A percentile compares a stretch with the other conserved stretches of the same genome.
Evolutionary conservation across 2,113 vertebrate species (phyloP).

Genomic region (Dicerorhinus sumatrensis): DNA sequence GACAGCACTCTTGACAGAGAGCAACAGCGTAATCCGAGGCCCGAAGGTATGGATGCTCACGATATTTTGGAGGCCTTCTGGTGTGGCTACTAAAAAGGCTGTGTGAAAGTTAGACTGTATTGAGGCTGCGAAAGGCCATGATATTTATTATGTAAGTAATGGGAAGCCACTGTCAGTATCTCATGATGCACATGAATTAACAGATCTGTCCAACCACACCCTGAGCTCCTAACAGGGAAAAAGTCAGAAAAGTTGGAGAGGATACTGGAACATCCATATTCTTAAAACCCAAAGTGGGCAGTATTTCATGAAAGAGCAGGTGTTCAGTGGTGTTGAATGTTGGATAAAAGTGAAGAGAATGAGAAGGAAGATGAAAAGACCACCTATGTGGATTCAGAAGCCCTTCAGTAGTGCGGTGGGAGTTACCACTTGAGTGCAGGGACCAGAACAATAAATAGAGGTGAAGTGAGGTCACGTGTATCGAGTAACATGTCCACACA

Average conservation of each 20-base stretch:
- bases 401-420: background rate
- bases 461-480: background rate
- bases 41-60: background rate
- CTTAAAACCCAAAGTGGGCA: background rate
- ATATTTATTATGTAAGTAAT: background rate
- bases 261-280: background rate
- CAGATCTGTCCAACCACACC: background rate
- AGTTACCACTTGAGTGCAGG: background rate
- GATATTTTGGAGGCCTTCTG: conserved; percentile 24
- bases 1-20: background rate
- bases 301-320: background rate
- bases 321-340: background rate
- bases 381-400: background rate
- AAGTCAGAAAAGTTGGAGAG: background rate
- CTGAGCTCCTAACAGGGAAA: background rate
- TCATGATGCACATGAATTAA: background rate
- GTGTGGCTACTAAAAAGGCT: background rate
- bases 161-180: background rate
- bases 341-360: background rate
- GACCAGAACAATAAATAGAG: background rate
- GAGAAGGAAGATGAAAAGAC: background rate
- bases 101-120: background rate
- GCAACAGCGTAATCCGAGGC: background rate
- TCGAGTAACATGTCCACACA: background rate
- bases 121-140: too few species aligned